Percentiles rank a stretch among this genome's conserved stretches.
Conservation (phyloP, 2,113 vertebrate species). For the Larimichthys polyactis region DNA sequence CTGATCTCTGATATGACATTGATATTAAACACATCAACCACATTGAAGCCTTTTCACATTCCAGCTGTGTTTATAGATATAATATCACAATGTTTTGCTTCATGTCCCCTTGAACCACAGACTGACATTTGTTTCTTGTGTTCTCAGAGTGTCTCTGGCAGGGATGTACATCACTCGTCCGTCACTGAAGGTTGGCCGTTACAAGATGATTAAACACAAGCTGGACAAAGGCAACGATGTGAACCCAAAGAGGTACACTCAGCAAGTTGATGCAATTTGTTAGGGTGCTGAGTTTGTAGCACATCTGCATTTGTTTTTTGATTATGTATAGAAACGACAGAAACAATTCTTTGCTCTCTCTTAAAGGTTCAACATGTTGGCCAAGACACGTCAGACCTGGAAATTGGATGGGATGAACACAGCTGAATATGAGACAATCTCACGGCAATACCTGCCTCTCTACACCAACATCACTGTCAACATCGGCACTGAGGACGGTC, state of each 20-base stretch:
- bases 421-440: slow-evolving; percentile 79
- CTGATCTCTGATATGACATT: background rate
- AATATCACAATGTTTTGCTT: background rate
- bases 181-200: slow-evolving; percentile 80
- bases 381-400: slow-evolving; percentile 84
- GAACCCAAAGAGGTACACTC: slow-evolving; percentile 84
- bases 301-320: background rate
- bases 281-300: background rate
- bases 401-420: slow-evolving; percentile 84
- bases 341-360: background rate
- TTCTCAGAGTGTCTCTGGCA: slow-evolving; percentile 82
- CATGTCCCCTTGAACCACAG: background rate
- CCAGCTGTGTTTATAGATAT: background rate
- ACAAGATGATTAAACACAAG: slow-evolving; percentile 90
- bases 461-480: slow-evolving; percentile 89
- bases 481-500: slow-evolving; percentile 78
- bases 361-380: slow-evolving; percentile 86
- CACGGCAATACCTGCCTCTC: slow-evolving; percentile 81
- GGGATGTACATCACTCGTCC: slow-evolving; percentile 85
- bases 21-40: background rate
- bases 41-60: background rate
- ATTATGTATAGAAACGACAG: too few relatives aligned
- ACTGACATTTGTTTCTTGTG: background rate
- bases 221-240: slow-evolving; percentile 85
- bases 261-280: background rate